phyloP scores from a whole-genome alignment of 2,888 invertebrate species.

The Spilarctia lutea region DNA sequence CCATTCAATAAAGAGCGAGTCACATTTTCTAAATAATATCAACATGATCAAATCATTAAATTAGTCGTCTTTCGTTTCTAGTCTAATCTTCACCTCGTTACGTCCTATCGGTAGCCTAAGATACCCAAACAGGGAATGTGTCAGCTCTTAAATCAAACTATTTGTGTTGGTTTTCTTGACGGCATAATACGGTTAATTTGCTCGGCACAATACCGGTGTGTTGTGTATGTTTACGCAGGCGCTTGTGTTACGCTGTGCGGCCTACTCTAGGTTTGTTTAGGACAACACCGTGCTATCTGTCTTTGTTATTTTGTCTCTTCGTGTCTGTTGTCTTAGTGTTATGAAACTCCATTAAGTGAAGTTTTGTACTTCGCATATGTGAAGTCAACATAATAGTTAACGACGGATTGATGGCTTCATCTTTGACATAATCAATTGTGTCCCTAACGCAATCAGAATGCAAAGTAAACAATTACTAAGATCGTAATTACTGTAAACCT shows the following conservation, averaged over 20 bases:
- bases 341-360: slow-evolving; percentile 5
- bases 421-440: background rate
- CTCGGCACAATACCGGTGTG: slow-evolving; percentile 36
- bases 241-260: slow-evolving; percentile 25
- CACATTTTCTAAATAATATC: background rate
- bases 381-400: background rate
- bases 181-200: slow-evolving; percentile 45
- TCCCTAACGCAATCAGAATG: background rate
- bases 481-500: slow-evolving; percentile 18
- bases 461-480: background rate
- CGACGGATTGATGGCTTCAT: background rate
- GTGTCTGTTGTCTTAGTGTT: slow-evolving; percentile 46
- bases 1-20: background rate
- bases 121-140: slow-evolving; percentile 12
- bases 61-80: background rate
- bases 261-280: slow-evolving; percentile 44
- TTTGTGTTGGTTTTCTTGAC: slow-evolving; percentile 36
- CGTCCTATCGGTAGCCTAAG: background rate
- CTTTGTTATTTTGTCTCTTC: slow-evolving; percentile 57
- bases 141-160: slow-evolving; percentile 16
- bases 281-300: slow-evolving; percentile 50
- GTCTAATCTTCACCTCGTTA: background rate
- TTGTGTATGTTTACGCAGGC: slow-evolving; percentile 44
- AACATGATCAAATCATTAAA: background rate
- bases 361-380: background rate